Evolutionary conservation across 2,888 invertebrate species (phyloP).

Genomic region (Dromius quadrimaculatus): DNA sequence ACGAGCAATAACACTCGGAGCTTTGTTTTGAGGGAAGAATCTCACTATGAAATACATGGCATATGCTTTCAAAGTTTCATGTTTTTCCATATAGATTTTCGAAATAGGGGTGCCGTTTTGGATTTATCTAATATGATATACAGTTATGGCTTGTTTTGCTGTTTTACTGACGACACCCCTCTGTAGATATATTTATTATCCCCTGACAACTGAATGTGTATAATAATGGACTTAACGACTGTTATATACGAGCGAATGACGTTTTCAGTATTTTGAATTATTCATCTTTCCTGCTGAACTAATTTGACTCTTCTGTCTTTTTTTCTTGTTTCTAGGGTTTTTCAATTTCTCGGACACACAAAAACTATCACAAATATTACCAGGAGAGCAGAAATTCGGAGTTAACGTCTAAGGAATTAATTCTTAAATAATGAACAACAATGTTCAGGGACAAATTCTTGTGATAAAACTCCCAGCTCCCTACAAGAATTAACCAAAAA

Average conservation of each 20-base stretch:
- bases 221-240: constrained; percentile 15
- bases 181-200: constrained; percentile 12
- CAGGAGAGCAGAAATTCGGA: too few relatives aligned
- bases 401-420: too few relatives aligned
- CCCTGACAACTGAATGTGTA: constrained; percentile 7
- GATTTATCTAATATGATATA: constrained; percentile 33
- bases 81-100: constrained; percentile 11
- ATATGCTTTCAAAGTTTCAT: constrained; percentile 20
- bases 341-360: too few relatives aligned
- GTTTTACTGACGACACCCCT: constrained; percentile 18
- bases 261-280: constrained; percentile 23
- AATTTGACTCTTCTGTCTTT: neutral
- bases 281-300: constrained; percentile 2
- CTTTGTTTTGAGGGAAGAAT: constrained; percentile 5
- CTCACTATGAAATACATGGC: neutral
- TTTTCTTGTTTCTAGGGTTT: too few relatives aligned
- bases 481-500: too few relatives aligned
- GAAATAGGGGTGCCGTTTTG: constrained; percentile 25
- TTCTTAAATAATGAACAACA: too few relatives aligned
- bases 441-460: too few relatives aligned
- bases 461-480: too few relatives aligned
- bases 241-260: constrained; percentile 16
- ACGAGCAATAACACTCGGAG: constrained; percentile 22
- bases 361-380: too few relatives aligned
- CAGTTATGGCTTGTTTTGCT: constrained; percentile 28